Conservation (phyloP, 2,888 invertebrate genomes). For the Lypha dubia region DNA sequence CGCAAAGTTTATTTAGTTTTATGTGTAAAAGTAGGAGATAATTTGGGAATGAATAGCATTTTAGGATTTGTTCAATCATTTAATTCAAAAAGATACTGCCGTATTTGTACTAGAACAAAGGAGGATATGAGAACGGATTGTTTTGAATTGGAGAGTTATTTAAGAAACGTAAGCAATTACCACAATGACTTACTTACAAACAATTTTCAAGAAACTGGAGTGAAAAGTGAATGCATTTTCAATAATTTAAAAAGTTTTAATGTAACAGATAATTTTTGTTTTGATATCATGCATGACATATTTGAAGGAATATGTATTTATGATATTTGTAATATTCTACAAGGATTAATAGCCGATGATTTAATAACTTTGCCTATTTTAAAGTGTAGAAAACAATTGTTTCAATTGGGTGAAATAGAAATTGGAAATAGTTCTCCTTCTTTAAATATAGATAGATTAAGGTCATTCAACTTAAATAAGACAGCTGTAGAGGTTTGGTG, state of each 20-base stretch:
- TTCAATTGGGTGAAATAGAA: slow-evolving; percentile 63
- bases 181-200: slow-evolving; percentile 60
- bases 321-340: slow-evolving; percentile 62
- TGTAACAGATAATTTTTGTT: slow-evolving; percentile 69
- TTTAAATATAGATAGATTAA: slow-evolving; percentile 35
- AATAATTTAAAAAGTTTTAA: slow-evolving; percentile 68
- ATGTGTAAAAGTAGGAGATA: slow-evolving; percentile 73
- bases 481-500: slow-evolving; percentile 56
- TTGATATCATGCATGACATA: slow-evolving; percentile 73
- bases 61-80: slow-evolving; percentile 70
- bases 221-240: slow-evolving; percentile 69
- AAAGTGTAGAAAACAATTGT: slow-evolving; percentile 66
- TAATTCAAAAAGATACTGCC: slow-evolving; percentile 72
- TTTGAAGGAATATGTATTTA: slow-evolving; percentile 64
- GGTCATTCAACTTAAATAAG: slow-evolving; percentile 40
- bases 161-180: slow-evolving; percentile 70
- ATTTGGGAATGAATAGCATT: slow-evolving; percentile 61
- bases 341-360: slow-evolving; percentile 61
- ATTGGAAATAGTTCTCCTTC: slow-evolving; percentile 56
- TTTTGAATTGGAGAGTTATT: slow-evolving; percentile 53
- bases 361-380: slow-evolving; percentile 50
- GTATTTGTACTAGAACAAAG: slow-evolving; percentile 70
- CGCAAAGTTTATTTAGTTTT: slow-evolving; percentile 69
- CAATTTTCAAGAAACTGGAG: slow-evolving; percentile 69
- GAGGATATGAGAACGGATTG: slow-evolving; percentile 64